phyloP scores from a whole-genome alignment of 2,113 vertebrate species.

The Nothocercus nigrocapillus region DNA sequence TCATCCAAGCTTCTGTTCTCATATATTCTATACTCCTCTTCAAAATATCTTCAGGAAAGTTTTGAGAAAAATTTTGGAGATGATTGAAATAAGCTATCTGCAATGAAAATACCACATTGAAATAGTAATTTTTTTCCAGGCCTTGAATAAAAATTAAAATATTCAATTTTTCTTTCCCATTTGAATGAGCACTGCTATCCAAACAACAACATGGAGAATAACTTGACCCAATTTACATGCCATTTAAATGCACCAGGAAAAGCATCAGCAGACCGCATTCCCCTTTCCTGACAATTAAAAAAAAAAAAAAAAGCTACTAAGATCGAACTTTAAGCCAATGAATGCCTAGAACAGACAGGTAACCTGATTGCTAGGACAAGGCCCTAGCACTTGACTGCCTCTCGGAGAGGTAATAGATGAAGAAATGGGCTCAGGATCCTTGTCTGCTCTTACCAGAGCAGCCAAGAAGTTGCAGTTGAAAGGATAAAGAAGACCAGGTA shows the following conservation, averaged over 20 bases:
- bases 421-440: rapidly evolving
- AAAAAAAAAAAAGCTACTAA: background rate
- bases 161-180: background rate
- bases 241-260: background rate
- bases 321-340: background rate
- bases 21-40: background rate
- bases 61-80: background rate
- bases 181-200: background rate
- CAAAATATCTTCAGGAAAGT: background rate
- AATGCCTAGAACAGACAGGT: background rate
- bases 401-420: background rate
- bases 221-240: background rate
- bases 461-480: rapidly evolving
- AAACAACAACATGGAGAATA: background rate
- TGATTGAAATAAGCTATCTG: background rate
- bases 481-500: background rate
- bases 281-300: background rate
- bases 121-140: background rate
- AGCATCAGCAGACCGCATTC: background rate
- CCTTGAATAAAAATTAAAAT: background rate
- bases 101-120: background rate
- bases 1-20: background rate
- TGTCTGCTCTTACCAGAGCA: background rate
- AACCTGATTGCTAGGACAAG: background rate
- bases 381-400: background rate